A percentile compares a stretch with the other conserved stretches of the same genome.
phyloP scores from a whole-genome alignment of 2,113 vertebrate genomes.

The Sylvietta virens region DNA sequence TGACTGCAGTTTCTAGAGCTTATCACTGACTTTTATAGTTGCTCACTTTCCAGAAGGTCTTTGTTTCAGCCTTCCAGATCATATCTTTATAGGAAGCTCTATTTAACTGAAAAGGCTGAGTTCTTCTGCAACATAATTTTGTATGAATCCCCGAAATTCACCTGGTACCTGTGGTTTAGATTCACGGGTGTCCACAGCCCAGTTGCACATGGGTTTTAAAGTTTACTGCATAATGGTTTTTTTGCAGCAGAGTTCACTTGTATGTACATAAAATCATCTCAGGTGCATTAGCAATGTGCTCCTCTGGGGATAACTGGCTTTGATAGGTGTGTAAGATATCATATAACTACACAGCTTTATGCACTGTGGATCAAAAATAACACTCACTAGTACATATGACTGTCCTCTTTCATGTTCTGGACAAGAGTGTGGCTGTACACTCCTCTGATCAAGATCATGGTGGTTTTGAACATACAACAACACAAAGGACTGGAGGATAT shows the following conservation, averaged over 20 bases:
- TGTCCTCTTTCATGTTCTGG: neutral
- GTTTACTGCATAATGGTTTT: neutral
- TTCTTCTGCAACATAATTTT: neutral
- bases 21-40: neutral
- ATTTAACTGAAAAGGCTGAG: neutral
- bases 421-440: neutral
- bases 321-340: neutral
- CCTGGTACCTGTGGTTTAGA: neutral
- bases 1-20: fast-evolving
- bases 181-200: neutral
- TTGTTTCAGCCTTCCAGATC: neutral
- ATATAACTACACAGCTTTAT: neutral
- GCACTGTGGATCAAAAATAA: neutral
- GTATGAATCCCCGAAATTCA: neutral
- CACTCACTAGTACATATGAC: neutral
- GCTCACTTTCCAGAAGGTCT: neutral
- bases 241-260: neutral
- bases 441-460: neutral
- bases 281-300: neutral
- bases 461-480: neutral
- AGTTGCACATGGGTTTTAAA: neutral
- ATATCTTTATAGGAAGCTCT: neutral
- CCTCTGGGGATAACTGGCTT: neutral
- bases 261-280: neutral
- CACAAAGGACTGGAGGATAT: neutral